phyloP scores from a whole-genome alignment of 2,113 vertebrate species.

The Indicator maculatus region DNA sequence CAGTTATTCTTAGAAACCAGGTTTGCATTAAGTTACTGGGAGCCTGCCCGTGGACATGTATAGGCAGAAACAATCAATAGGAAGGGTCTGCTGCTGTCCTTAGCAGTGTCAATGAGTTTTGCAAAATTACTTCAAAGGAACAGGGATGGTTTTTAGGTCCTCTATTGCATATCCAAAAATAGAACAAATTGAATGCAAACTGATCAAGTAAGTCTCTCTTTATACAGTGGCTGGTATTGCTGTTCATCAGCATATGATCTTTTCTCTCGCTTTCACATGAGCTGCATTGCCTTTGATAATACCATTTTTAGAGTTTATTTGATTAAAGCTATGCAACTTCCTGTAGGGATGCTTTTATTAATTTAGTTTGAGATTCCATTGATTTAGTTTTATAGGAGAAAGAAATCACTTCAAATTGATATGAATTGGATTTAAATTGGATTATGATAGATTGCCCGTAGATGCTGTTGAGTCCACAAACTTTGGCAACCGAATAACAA shows the following conservation, averaged over 20 bases:
- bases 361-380: slow-evolving; percentile 4
- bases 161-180: not conserved
- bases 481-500: slow-evolving; percentile 16
- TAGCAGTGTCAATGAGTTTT: not conserved
- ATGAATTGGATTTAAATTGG: slow-evolving; percentile 14
- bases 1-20: not conserved
- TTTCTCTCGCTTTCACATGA: not conserved
- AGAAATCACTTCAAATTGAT: slow-evolving; percentile 16
- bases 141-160: not conserved
- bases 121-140: not conserved
- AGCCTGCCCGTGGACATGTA: not conserved
- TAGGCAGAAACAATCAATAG: not conserved
- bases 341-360: not conserved
- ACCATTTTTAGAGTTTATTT: not conserved
- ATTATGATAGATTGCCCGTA: not conserved
- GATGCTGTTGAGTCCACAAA: not conserved
- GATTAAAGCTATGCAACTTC: not conserved
- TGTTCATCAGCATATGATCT: not conserved
- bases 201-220: not conserved
- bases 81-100: not conserved
- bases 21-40: not conserved
- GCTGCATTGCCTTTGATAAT: not conserved
- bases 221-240: not conserved
- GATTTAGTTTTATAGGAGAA: slow-evolving; percentile 2
- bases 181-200: not conserved